Percentiles rank a stretch among this genome's conserved stretches.
Conservation (phyloP, 2,113 vertebrate species). For the Ranitomeya imitator region DNA sequence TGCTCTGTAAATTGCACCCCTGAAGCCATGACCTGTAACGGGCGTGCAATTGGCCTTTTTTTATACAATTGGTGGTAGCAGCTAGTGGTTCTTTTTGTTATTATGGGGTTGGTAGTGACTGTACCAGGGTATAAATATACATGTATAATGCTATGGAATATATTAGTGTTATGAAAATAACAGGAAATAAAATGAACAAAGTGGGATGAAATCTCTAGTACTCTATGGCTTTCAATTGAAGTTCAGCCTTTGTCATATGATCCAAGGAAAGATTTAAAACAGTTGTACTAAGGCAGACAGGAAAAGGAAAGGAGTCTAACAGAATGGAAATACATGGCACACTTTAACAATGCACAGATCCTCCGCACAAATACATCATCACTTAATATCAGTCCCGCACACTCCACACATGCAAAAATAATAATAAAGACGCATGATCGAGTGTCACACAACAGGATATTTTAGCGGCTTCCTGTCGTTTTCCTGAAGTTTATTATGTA, state of each 20-base stretch:
- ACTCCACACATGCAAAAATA: conserved; percentile 50
- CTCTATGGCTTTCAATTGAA: background rate
- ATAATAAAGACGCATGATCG: conserved; percentile 52
- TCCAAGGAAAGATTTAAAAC: conserved; percentile 51
- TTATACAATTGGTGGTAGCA: too few relatives aligned
- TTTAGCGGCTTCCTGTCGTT: conserved; percentile 51
- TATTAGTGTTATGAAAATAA: background rate
- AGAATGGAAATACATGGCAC: conserved; percentile 49
- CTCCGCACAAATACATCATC: conserved; percentile 55
- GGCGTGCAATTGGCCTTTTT: too few relatives aligned
- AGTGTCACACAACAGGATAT: conserved; percentile 58
- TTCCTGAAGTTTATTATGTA: conserved; percentile 56
- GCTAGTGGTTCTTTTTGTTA: too few relatives aligned
- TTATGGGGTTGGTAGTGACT: too few relatives aligned
- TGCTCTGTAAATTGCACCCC: too few relatives aligned
- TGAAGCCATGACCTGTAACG: too few relatives aligned
- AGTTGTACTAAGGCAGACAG: conserved; percentile 46
- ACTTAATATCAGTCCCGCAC: conserved; percentile 53
- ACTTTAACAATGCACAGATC: conserved; percentile 50
- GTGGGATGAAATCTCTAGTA: background rate
- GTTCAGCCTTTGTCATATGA: conserved; percentile 20
- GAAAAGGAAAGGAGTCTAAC: conserved; percentile 55
- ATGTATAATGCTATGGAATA: background rate
- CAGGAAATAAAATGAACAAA: background rate
- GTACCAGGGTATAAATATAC: background rate